phyloP scores from a whole-genome alignment of 2,113 vertebrate genomes.

The Pteropus alecto region DNA sequence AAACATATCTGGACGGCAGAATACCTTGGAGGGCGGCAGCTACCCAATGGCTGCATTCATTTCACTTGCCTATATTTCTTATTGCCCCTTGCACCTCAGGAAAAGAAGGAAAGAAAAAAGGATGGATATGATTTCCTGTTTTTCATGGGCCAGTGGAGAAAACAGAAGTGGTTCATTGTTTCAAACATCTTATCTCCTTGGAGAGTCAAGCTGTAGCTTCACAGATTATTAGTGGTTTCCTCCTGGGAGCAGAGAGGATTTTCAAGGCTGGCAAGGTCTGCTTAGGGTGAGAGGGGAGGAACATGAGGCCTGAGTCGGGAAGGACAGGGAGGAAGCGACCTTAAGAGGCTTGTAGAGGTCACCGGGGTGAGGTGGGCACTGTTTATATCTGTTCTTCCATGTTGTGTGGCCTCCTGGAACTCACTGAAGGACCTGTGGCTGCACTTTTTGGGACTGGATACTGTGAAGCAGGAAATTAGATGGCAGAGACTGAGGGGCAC shows the following conservation, averaged over 20 bases:
- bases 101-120: background rate
- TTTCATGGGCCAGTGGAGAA: background rate
- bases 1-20: background rate
- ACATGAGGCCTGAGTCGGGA: background rate
- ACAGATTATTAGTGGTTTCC: background rate
- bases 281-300: background rate
- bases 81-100: background rate
- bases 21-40: background rate
- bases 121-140: background rate
- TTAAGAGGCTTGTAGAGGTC: background rate
- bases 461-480: background rate
- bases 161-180: background rate
- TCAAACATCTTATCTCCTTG: background rate
- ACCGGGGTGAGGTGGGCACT: accelerated
- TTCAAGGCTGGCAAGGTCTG: background rate
- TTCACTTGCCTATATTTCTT: background rate
- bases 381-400: background rate
- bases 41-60: background rate
- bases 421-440: background rate
- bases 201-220: background rate
- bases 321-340: background rate
- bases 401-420: background rate
- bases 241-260: background rate
- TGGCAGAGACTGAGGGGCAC: background rate
- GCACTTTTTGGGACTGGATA: accelerated